Percentiles rank a stretch among this genome's conserved stretches.
Evolutionary conservation across 2,888 invertebrate species (phyloP).

Genomic region (Clunio marinus): DNA sequence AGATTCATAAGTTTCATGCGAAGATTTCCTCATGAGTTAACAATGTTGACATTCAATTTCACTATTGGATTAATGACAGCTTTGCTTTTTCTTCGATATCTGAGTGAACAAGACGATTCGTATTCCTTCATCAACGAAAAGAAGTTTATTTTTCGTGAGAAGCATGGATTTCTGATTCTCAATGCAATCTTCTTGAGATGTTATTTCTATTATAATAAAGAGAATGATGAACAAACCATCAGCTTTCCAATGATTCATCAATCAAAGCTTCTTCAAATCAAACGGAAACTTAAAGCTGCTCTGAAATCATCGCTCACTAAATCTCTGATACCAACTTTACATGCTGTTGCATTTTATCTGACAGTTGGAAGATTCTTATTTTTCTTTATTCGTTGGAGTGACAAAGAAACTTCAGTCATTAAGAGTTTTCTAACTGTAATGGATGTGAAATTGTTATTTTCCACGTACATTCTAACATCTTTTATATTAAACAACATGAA

Average conservation of each 20-base stretch:
- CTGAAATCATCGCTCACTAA: constrained; percentile 58
- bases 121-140: constrained; percentile 53
- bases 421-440: neutral
- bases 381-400: neutral
- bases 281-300: constrained; percentile 56
- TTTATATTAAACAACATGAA: constrained; percentile 67
- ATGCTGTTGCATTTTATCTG: constrained; percentile 61
- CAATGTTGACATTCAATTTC: constrained; percentile 51
- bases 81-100: constrained; percentile 64
- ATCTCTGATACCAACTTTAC: constrained; percentile 60
- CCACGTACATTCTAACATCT: constrained; percentile 65
- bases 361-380: constrained; percentile 53
- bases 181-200: constrained; percentile 66
- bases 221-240: constrained; percentile 55
- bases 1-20: constrained; percentile 53
- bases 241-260: constrained; percentile 68
- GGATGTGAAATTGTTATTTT: constrained; percentile 54
- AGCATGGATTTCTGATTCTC: constrained; percentile 62
- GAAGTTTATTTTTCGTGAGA: constrained; percentile 58
- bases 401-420: neutral
- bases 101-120: constrained; percentile 57
- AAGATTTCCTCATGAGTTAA: neutral
- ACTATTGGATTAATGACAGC: constrained; percentile 62
- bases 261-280: constrained; percentile 64
- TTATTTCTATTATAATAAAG: constrained; percentile 48